Conservation (phyloP, 2,797 vertebrate species). For the Denticeps clupeoides region DNA sequence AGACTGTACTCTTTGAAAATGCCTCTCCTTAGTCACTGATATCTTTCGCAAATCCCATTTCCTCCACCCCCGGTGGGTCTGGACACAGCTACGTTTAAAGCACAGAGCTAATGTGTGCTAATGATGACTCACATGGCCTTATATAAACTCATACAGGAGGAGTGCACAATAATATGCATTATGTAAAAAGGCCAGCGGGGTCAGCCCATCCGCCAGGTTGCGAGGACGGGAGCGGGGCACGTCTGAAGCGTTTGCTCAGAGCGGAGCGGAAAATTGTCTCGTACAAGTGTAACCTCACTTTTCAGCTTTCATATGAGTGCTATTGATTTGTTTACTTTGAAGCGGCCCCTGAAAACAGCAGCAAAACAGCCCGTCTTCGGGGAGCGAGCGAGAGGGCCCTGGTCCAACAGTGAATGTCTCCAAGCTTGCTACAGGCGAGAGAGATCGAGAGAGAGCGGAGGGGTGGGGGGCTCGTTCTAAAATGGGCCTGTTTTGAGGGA, state of each 20-base stretch:
- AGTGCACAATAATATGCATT: constrained; percentile 46
- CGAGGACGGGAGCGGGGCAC: neutral
- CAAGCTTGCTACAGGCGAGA: constrained; percentile 37
- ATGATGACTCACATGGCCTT: constrained; percentile 10
- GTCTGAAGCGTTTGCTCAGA: constrained; percentile 28
- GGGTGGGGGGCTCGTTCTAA: constrained; percentile 64
- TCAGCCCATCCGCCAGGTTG: constrained; percentile 31
- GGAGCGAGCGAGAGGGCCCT: constrained; percentile 45
- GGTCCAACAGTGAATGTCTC: constrained; percentile 56
- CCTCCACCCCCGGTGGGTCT: neutral
- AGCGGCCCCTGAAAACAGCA: constrained; percentile 56
- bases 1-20: neutral
- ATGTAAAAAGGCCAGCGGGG: constrained; percentile 53
- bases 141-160: constrained; percentile 9
- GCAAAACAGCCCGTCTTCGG: constrained; percentile 36
- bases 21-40: neutral
- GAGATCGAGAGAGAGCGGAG: constrained; percentile 63
- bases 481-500: constrained; percentile 29
- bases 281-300: constrained; percentile 52
- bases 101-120: constrained; percentile 1
- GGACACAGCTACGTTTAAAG: neutral
- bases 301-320: constrained; percentile 55
- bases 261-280: constrained; percentile 51
- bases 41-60: too few species aligned
- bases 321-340: constrained; percentile 62